phyloP scores from a whole-genome alignment of 2,113 vertebrate genomes.

The Procavia capensis region DNA sequence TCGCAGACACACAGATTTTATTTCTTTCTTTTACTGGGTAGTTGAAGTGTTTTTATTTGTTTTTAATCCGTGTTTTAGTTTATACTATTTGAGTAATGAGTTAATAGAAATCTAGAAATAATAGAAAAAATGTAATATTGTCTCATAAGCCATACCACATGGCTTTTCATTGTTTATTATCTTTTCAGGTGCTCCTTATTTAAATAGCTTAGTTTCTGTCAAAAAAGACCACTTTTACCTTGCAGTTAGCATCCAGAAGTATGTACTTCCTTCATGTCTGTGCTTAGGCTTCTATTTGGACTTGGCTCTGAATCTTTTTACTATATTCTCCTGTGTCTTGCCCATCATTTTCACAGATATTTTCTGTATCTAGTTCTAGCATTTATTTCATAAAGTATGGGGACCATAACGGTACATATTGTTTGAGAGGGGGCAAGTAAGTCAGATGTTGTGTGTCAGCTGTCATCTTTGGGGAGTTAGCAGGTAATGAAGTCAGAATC shows the following conservation, averaged over 20 bases:
- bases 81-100: slow-evolving; percentile 30
- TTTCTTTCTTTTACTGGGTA: background rate
- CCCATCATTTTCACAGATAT: slow-evolving; percentile 41
- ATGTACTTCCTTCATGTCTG: background rate
- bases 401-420: background rate
- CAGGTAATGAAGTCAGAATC: slow-evolving; percentile 3
- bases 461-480: slow-evolving; percentile 4
- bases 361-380: background rate
- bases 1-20: slow-evolving; percentile 55
- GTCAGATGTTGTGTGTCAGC: background rate
- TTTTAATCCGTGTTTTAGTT: slow-evolving; percentile 57
- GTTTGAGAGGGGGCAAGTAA: background rate
- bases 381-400: slow-evolving; percentile 47
- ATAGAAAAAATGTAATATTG: too few species aligned
- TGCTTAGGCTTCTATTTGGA: background rate
- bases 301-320: slow-evolving; percentile 10
- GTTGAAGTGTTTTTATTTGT: background rate
- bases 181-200: slow-evolving; percentile 16
- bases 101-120: slow-evolving; percentile 30
- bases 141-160: background rate
- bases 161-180: background rate
- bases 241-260: background rate
- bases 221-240: slow-evolving; percentile 31
- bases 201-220: slow-evolving; percentile 1
- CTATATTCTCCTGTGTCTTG: background rate